phyloP scores from a whole-genome alignment of 2,888 invertebrate species.

The Scaptomyza cyrtandrae region DNA sequence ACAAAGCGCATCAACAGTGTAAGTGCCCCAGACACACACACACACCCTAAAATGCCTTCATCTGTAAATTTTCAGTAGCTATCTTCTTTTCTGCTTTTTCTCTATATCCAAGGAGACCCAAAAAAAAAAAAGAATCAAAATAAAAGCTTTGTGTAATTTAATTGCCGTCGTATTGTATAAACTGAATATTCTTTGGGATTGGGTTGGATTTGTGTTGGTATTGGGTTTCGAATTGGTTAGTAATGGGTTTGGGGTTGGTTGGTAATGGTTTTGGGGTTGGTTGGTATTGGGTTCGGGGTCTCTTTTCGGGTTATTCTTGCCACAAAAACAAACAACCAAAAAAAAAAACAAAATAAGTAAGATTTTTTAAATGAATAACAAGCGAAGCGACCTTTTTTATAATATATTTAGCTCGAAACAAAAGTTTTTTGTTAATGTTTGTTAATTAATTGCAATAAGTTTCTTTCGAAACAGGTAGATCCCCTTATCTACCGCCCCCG shows the following conservation, averaged over 20 bases:
- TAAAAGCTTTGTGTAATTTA: slow-evolving; percentile 60
- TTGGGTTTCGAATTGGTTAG: not conserved
- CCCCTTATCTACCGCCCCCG: too few species aligned
- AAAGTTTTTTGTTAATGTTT: slow-evolving; percentile 44
- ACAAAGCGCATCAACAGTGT: slow-evolving; percentile 51
- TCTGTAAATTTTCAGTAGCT: slow-evolving; percentile 59
- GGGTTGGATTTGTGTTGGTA: not conserved
- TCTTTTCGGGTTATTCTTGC: not conserved
- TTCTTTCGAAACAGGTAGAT: not conserved
- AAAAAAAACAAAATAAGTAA: not conserved
- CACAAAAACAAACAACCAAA: not conserved
- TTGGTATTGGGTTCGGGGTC: not conserved
- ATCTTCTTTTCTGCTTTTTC: slow-evolving; percentile 19
- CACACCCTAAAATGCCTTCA: slow-evolving; percentile 58
- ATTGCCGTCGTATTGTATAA: slow-evolving; percentile 56
- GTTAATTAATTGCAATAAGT: slow-evolving; percentile 66
- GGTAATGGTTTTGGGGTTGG: not conserved
- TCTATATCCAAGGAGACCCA: slow-evolving; percentile 32
- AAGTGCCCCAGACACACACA: slow-evolving; percentile 11
- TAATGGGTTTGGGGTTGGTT: not conserved
- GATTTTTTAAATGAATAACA: slow-evolving; percentile 58
- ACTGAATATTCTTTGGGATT: not conserved
- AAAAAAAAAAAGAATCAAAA: not conserved
- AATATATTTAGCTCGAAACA: not conserved
- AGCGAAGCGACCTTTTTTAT: slow-evolving; percentile 32